Evolutionary conservation across 2,888 invertebrate species (phyloP).

Genomic region (Nebria brevicollis): DNA sequence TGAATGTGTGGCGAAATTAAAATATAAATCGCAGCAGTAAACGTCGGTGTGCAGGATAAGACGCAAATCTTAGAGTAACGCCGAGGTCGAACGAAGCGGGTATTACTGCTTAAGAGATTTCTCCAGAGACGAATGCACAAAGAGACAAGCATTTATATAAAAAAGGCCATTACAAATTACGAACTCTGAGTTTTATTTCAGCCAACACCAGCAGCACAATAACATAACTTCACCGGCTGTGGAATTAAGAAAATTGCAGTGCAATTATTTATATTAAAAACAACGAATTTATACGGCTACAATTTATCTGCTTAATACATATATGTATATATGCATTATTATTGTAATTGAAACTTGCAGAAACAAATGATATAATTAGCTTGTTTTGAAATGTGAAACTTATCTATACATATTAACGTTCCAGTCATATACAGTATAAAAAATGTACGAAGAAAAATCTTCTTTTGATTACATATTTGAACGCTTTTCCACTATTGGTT

Average conservation of each 20-base stretch:
- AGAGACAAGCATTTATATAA: slow-evolving; percentile 50
- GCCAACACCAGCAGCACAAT: slow-evolving; percentile 48
- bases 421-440: too few species aligned
- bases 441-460: too few species aligned
- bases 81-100: slow-evolving; percentile 39
- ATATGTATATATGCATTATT: too few species aligned
- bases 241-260: slow-evolving; percentile 42
- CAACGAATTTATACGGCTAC: slow-evolving; percentile 24
- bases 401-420: too few species aligned
- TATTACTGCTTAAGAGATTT: slow-evolving; percentile 50
- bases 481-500: too few species aligned
- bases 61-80: slow-evolving; percentile 31
- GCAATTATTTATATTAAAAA: slow-evolving; percentile 41
- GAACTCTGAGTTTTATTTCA: slow-evolving; percentile 52
- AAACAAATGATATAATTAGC: too few species aligned
- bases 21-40: slow-evolving; percentile 40
- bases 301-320: not conserved
- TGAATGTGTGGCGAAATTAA: slow-evolving; percentile 42
- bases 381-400: too few species aligned
- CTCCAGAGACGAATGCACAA: slow-evolving; percentile 51
- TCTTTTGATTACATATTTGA: too few species aligned
- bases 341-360: too few species aligned
- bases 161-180: slow-evolving; percentile 53
- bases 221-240: slow-evolving; percentile 28
- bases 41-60: slow-evolving; percentile 24